Base-by-base conservation (phyloP, 2,888 invertebrate species). In the Cryptocheilus praepositus region DNA sequence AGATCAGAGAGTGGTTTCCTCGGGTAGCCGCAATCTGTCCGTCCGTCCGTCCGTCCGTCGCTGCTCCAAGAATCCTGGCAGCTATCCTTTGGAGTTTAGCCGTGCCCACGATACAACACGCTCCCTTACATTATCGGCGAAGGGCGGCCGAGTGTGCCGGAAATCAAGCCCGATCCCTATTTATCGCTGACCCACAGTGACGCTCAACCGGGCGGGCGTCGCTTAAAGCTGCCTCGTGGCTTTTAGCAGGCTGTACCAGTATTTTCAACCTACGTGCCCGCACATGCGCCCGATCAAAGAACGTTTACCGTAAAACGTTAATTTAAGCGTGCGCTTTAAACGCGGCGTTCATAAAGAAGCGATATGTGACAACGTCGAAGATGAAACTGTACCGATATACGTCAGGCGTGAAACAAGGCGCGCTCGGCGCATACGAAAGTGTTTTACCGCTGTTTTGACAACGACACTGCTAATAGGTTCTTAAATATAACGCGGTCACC, bases 1-100 rank as follows among this genome's bases (percentile, higher is more conserved):
- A 79, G 73, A 79, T 79, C 72, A 71, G 76, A 78, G 73, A 74
- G 74, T 73, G 82, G 81, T 81, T 84, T 86, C 82, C 84, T 85
- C 77, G 84, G 82, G 78, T 77, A 83, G 80, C 87, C 85, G 83
- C 86, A 88, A 88, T 88, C 87, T 87, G 86, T 84, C 83, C 82
- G 81, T 76, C 78, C 81, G 74, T 78, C 73, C 79, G 74, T 74
- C 74, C 81, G 72, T 66, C 73, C 73, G 71, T 72, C 76, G 72
- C 75, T 75, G 74, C 73, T 73, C 74, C 82, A 84, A 85, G 83
- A 85, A 84, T 83, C 79, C 81, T 76, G 72, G 61, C 74, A 70
- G 79, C 72, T 74, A 81, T 83, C 86, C 84, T 86, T 86, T 80
- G 77, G 83, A 86, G 83, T 83, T 86, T 84, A 84, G 82, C 77